phyloP scores from a whole-genome alignment of 2,113 vertebrate species.

The Hymenochirus boettgeri region DNA sequence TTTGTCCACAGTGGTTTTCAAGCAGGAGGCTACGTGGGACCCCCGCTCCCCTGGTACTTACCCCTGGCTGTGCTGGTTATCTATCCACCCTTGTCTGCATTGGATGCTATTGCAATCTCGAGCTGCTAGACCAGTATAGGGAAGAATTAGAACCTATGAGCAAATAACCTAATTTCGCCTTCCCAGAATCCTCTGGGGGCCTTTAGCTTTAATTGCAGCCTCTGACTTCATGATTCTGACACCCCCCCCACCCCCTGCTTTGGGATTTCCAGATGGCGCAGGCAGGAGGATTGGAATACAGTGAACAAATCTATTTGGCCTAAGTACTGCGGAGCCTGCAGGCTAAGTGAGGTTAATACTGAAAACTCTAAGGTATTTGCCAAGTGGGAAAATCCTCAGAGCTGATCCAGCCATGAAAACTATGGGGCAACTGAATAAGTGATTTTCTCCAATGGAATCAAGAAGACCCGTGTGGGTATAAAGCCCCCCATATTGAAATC shows the following conservation, averaged over 20 bases:
- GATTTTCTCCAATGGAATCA: slow-evolving; percentile 45
- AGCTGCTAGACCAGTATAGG: too few species aligned
- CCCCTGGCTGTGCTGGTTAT: too few species aligned
- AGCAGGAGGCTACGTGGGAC: too few species aligned
- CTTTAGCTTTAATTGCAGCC: background rate
- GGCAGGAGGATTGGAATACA: slow-evolving; percentile 34
- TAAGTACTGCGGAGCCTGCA: slow-evolving; percentile 41
- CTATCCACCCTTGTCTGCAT: too few species aligned
- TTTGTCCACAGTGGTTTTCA: too few species aligned
- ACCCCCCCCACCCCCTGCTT: background rate
- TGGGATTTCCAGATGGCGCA: slow-evolving; percentile 18
- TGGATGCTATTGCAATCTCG: too few species aligned
- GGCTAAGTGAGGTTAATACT: slow-evolving; percentile 63
- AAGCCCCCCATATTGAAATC: background rate
- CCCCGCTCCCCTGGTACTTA: too few species aligned
- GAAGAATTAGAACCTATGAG: too few species aligned
- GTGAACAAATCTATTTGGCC: slow-evolving; percentile 40
- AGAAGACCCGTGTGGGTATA: slow-evolving; percentile 45
- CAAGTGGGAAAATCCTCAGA: slow-evolving; percentile 35
- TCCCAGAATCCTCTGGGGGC: background rate
- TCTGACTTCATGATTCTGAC: background rate
- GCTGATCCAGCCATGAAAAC: slow-evolving; percentile 55
- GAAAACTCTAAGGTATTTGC: slow-evolving; percentile 47
- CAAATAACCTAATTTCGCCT: background rate
- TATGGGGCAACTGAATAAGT: slow-evolving; percentile 46